phyloP scores from a whole-genome alignment of 2,113 vertebrate species.

The Podarcis cretensis region DNA sequence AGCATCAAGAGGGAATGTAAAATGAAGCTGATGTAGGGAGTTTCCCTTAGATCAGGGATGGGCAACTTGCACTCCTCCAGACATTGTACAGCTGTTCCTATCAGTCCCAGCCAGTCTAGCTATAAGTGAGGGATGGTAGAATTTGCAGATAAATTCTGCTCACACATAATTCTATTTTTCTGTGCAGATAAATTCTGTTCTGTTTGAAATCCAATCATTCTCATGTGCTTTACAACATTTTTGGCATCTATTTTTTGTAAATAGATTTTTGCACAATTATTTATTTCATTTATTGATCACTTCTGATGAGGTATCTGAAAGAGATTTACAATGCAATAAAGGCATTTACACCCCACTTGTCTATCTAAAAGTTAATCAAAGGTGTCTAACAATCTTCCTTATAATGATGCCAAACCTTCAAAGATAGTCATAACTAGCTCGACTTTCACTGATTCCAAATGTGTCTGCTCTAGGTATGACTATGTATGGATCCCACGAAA shows the following conservation, averaged over 20 bases:
- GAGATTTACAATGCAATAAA: no score
- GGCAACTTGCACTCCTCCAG: no score
- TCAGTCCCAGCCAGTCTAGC: not conserved
- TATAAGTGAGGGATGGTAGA: no score
- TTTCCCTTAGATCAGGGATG: not conserved
- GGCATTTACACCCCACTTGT: slow-evolving; percentile 18
- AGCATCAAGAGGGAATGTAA: not conserved
- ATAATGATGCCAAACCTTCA: not conserved
- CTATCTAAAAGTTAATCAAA: slow-evolving; percentile 56
- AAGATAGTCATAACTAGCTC: not conserved
- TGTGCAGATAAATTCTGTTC: not conserved
- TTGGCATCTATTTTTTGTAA: no score
- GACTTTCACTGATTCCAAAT: not conserved
- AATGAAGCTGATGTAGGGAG: not conserved
- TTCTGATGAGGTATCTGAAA: no score
- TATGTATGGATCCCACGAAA: no score
- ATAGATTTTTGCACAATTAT: no score
- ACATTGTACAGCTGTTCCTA: not conserved
- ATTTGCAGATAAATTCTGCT: no score
- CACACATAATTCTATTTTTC: no score
- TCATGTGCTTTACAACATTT: no score
- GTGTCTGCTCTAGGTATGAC: no score
- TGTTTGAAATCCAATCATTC: not conserved
- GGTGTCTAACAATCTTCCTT: slow-evolving; percentile 24
- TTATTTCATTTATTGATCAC: no score